A percentile compares a stretch with the other conserved stretches of the same genome.
Conservation (phyloP, 1,140 invertebrate species). For the Drosophila pectinifera region DNA sequence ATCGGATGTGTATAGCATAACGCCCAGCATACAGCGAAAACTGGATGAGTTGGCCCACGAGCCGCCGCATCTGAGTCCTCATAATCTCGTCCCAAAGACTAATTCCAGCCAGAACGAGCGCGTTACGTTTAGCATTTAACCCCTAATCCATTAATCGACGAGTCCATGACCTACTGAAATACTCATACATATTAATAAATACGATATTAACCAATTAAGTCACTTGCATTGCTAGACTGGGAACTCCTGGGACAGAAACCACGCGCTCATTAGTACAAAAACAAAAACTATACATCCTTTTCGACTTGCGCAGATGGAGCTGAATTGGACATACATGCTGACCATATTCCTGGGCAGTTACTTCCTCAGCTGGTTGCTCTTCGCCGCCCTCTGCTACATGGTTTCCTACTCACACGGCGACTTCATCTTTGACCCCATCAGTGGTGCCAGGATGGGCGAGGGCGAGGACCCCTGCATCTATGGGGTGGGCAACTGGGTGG, state of each 20-base stretch:
- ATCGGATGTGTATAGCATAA: conserved; percentile 74
- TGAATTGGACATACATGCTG: conserved; percentile 88
- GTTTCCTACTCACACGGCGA: conserved; percentile 86
- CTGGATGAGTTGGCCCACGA: conserved; percentile 68
- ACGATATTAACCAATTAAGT: conserved; percentile 50
- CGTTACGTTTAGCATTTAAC: conserved; percentile 72
- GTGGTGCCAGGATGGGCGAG: conserved; percentile 69
- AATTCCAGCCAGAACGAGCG: conserved; percentile 38
- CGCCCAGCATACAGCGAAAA: conserved; percentile 70
- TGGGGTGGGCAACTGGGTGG: conserved; percentile 86
- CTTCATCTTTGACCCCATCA: conserved; percentile 75
- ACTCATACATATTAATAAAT: conserved; percentile 51
- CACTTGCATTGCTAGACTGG: conserved; percentile 29
- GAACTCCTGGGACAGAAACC: not conserved
- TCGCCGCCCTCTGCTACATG: conserved; percentile 86
- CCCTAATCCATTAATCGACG: conserved; percentile 28
- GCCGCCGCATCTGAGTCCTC: conserved; percentile 42
- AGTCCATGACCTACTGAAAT: conserved; percentile 8
- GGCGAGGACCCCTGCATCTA: conserved; percentile 85
- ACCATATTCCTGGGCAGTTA: conserved; percentile 86
- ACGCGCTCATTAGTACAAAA: not conserved
- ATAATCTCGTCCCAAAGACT: conserved; percentile 27
- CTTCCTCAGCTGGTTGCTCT: conserved; percentile 86
- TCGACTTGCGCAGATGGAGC: conserved; percentile 85
- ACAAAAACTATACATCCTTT: not conserved